Percentiles rank a stretch among this genome's conserved stretches.
Conservation (phyloP, 2,797 vertebrate species). For the Brachymystax lenok region DNA sequence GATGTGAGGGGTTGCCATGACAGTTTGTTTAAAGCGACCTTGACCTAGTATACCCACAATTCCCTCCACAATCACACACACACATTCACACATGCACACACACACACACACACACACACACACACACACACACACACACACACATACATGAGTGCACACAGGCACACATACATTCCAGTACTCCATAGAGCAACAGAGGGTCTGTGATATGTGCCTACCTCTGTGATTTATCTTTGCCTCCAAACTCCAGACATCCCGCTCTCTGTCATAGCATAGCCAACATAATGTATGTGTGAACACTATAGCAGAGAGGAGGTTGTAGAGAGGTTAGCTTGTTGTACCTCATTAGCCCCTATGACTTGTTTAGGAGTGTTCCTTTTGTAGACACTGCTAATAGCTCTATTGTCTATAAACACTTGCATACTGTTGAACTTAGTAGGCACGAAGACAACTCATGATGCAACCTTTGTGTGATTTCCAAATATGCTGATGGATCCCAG, state of each 20-base stretch:
- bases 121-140: neutral
- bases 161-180: neutral
- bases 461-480: slow-evolving; percentile 24
- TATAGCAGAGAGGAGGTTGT: slow-evolving; percentile 65
- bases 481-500: slow-evolving; percentile 44
- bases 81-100: neutral
- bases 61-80: neutral
- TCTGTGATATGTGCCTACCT: slow-evolving; percentile 1
- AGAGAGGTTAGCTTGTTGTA: slow-evolving; percentile 61
- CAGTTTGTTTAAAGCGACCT: neutral
- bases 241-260: neutral
- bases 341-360: slow-evolving; percentile 3
- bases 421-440: neutral
- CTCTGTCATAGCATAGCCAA: neutral
- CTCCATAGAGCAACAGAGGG: neutral
- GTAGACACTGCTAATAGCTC: neutral
- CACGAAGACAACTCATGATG: neutral
- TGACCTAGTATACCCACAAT: neutral
- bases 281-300: slow-evolving; percentile 58
- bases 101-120: neutral
- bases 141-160: neutral
- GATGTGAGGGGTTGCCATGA: slow-evolving; percentile 8
- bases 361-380: neutral
- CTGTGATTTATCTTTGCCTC: slow-evolving; percentile 16
- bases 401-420: neutral